These are phyloP conservation scores for Chaenogobius annularis DNA, from an alignment of 2,113 vertebrate species.

Conservation along the genomic window DNA sequence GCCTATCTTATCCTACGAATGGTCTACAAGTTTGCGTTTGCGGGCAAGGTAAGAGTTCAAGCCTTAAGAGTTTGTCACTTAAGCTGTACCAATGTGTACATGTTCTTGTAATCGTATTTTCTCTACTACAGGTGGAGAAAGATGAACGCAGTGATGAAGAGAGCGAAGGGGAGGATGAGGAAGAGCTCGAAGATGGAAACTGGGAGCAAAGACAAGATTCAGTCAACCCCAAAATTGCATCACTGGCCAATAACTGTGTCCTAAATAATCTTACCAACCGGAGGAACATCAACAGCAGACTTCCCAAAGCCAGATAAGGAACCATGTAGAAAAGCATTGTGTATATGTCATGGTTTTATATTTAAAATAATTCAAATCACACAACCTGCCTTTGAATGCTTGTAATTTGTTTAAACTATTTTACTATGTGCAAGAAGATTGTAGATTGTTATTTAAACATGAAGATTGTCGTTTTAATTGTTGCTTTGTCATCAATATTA, in stretches of 20 bases:
- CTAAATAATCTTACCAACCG: constrained; percentile 74
- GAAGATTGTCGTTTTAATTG: constrained; percentile 12
- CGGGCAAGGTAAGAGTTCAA: constrained; percentile 81
- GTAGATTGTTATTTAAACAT: constrained; percentile 24
- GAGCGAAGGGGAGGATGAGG: constrained; percentile 78
- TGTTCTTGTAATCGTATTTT: background rate
- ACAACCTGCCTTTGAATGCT: background rate
- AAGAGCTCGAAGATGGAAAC: constrained; percentile 54
- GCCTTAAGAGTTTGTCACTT: background rate
- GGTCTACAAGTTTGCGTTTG: constrained; percentile 81
- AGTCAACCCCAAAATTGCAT: constrained; percentile 52
- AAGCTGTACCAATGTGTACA: background rate
- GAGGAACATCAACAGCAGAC: constrained; percentile 68
- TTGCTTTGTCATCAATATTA: constrained; percentile 17
- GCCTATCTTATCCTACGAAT: constrained; percentile 89
- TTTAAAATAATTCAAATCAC: background rate
- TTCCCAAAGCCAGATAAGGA: constrained; percentile 78
- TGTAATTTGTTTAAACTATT: background rate
- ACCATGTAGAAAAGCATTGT: background rate
- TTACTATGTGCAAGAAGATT: constrained; percentile 13
- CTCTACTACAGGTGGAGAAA: constrained; percentile 78
- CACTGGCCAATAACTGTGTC: constrained; percentile 74
- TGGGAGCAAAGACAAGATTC: constrained; percentile 70
- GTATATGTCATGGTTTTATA: background rate
- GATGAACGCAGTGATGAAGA: constrained; percentile 92